Evolutionary conservation across 2,888 invertebrate genomes (phyloP), one percentile per base, ranked within the genome.

Genomic region (Melanotus villosus): DNA sequence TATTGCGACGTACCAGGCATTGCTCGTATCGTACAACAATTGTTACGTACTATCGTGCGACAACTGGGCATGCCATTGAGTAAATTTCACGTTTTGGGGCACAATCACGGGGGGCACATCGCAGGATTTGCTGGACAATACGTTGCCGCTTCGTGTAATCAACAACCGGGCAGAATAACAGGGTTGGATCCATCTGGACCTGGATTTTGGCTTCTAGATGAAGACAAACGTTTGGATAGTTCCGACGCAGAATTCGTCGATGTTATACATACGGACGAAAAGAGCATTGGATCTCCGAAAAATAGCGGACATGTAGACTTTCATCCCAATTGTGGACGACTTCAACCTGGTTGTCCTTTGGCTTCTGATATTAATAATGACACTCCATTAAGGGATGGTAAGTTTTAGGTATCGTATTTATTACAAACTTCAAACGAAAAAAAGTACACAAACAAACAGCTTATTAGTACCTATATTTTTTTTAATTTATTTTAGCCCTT

Each of bases 211-310:
- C 84, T 84, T 59, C 72, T 77, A 7, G 78, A 81, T 7, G 81
- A 84, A 1, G 81, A 85, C 14, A 83, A 87, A 36, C 86, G 89
- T 66, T 81, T 90, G 1, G 84, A 88, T 68, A 84, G 86, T 30
- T 86, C 86, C 1, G 88, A 90, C 14, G 90, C 88, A 0, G 81
- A 84, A 5, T 88, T 89, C 75, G 90, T 90, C 0, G 90, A 90
- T 79, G 86, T 88, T 0, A 86, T 89, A 70, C 90, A 90, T 77
- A 90, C 90, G 5, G 89, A 89, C 69, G 87, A 87, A 43, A 89
- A 88, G 1, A 86, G 85, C 0, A 79, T 88, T 7, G 88, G 65
- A 58, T 79, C 70, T 78, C 78, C 56, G 77, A 88, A 0, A 87
- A 0, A 86, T 85, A 0, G 81, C 85, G 19, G 86, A 87, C 0